A percentile compares a stretch with the other conserved stretches of the same genome.
Evolutionary conservation across 2,113 vertebrate genomes (phyloP).

Genomic region (Tretioscincus oriximinensis): DNA sequence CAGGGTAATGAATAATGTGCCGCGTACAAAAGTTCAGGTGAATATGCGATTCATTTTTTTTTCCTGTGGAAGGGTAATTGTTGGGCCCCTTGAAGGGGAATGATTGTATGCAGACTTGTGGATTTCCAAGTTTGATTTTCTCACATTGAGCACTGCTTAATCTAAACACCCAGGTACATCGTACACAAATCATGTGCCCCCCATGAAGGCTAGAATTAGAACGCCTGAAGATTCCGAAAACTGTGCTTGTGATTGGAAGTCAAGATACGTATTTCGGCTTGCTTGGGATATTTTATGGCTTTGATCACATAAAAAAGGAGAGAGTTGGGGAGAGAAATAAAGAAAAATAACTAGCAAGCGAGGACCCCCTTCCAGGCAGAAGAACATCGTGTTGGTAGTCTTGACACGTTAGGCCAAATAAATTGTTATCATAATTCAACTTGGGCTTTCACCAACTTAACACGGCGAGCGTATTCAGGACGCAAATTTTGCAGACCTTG

Average conservation of each 20-base stretch:
- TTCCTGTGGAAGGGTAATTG: neutral
- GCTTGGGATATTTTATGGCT: neutral
- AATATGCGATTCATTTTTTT: neutral
- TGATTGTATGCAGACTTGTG: neutral
- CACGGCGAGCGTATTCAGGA: constrained; percentile 7
- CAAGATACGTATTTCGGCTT: neutral
- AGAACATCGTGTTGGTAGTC: constrained; percentile 2
- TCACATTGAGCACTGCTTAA: neutral
- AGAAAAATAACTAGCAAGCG: neutral
- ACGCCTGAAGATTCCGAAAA: constrained; percentile 17
- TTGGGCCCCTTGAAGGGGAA: neutral
- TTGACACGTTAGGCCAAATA: constrained; percentile 4
- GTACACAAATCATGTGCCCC: neutral
- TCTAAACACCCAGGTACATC: neutral
- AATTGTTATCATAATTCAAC: constrained; percentile 11
- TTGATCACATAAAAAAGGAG: neutral
- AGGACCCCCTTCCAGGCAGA: neutral
- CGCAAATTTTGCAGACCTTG: constrained; percentile 17
- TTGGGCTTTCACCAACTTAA: neutral
- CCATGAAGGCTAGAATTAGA: neutral
- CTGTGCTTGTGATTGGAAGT: neutral
- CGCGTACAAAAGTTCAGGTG: neutral
- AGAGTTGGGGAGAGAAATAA: no score
- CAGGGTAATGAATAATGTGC: no score
- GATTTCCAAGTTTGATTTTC: neutral